Conservation (phyloP, 2,888 invertebrate genomes). For the Tetragonisca angustula region DNA sequence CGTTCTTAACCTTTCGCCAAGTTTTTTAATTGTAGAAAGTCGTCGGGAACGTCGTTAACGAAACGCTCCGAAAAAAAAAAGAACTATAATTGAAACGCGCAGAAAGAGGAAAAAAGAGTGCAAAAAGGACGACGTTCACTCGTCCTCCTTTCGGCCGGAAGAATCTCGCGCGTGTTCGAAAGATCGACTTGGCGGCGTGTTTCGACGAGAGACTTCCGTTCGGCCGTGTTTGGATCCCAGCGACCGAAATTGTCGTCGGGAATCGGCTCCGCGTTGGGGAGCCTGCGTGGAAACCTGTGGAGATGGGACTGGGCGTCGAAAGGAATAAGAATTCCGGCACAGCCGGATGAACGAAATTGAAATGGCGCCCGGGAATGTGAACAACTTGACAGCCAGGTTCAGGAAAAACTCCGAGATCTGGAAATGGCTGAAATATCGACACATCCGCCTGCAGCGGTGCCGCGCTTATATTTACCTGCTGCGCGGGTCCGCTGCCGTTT, state of each 20-base stretch:
- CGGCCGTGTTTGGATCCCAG: conserved; percentile 10
- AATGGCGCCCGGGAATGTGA: conserved; percentile 60
- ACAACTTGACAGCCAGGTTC: conserved; percentile 61
- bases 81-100: background rate
- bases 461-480: conserved; percentile 63
- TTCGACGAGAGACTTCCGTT: background rate
- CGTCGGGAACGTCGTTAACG: conserved; percentile 12
- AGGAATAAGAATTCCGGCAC: conserved; percentile 61
- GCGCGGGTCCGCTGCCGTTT: conserved; percentile 33
- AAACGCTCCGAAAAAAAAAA: background rate
- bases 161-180: conserved; percentile 6
- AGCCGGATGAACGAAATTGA: conserved; percentile 60
- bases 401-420: conserved; percentile 54
- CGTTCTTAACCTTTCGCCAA: conserved; percentile 54
- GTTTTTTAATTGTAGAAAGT: conserved; percentile 57
- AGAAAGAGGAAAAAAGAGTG: background rate
- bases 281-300: background rate
- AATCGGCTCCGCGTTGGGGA: conserved; percentile 32
- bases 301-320: conserved; percentile 21
- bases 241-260: conserved; percentile 56
- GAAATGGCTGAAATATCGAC: conserved; percentile 70
- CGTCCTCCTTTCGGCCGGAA: background rate
- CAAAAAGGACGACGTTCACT: background rate
- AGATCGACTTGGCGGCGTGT: background rate
- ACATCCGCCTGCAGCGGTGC: conserved; percentile 57